phyloP scores from a whole-genome alignment of 2,888 invertebrate genomes.

The Tetheella fluctuosa region DNA sequence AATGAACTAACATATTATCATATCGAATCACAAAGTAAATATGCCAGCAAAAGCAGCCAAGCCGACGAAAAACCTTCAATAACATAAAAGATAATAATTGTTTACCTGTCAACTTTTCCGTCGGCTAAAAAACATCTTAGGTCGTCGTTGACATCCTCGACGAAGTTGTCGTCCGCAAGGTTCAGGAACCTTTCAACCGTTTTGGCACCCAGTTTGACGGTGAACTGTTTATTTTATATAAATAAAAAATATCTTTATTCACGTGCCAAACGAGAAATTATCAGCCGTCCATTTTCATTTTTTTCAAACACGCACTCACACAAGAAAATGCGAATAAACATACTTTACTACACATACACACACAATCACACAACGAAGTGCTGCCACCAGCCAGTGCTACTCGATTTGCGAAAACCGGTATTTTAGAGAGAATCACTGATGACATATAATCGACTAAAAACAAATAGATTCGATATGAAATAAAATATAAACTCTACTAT shows the following conservation, averaged over 20 bases:
- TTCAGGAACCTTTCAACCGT: slow-evolving; percentile 77
- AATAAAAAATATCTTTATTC: slow-evolving; percentile 64
- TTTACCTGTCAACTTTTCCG: slow-evolving; percentile 81
- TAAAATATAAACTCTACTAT: no score
- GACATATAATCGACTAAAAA: not conserved
- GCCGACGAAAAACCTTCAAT: slow-evolving; percentile 26
- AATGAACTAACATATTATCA: slow-evolving; percentile 14
- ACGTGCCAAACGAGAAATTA: slow-evolving; percentile 69
- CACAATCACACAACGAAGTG: no score
- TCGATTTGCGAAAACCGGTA: not conserved
- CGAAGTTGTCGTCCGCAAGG: slow-evolving; percentile 77
- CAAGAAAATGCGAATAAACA: slow-evolving; percentile 25
- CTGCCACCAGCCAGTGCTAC: not conserved
- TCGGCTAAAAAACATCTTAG: slow-evolving; percentile 77
- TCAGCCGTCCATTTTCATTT: slow-evolving; percentile 68
- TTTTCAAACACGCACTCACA: slow-evolving; percentile 38
- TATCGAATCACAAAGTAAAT: slow-evolving; percentile 14
- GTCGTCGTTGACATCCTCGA: slow-evolving; percentile 81
- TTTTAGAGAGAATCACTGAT: not conserved
- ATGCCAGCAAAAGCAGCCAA: slow-evolving; percentile 18
- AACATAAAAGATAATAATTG: slow-evolving; percentile 56
- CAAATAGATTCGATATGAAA: not conserved
- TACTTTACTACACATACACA: not conserved
- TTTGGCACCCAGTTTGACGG: slow-evolving; percentile 83
- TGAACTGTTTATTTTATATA: slow-evolving; percentile 50